A percentile compares a stretch with the other conserved stretches of the same genome.
phyloP scores from a whole-genome alignment of 2,888 invertebrate species.

The Microctonus hyperodae region DNA sequence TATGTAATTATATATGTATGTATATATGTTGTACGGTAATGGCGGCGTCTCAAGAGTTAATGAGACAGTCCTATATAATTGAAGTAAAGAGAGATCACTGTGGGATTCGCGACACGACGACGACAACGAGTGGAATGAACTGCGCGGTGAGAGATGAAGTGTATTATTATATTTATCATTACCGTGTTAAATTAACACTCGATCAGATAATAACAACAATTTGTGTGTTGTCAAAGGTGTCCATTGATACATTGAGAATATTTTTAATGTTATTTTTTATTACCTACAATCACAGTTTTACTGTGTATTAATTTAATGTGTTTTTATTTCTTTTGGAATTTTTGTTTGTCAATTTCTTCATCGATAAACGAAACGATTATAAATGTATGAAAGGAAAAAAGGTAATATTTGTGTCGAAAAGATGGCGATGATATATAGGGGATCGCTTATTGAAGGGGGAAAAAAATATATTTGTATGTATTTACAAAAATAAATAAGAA shows the following conservation, averaged over 20 bases:
- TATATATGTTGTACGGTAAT: conserved; percentile 36
- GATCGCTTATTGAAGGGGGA: background rate
- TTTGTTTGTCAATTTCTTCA: no score
- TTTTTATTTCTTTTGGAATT: background rate
- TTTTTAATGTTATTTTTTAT: background rate
- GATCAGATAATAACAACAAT: conserved; percentile 2
- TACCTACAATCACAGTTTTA: background rate
- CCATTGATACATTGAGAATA: background rate
- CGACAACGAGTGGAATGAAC: conserved; percentile 4
- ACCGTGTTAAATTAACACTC: background rate
- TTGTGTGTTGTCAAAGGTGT: background rate
- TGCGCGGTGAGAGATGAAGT: background rate
- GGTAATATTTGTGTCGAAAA: background rate
- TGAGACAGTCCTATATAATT: conserved; percentile 41
- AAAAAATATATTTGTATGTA: background rate
- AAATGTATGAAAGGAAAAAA: no score
- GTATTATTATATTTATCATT: conserved; percentile 1
- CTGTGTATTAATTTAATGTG: background rate
- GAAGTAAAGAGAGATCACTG: conserved; percentile 5
- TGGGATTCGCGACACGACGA: background rate
- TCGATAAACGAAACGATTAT: background rate
- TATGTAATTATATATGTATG: background rate
- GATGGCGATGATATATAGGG: background rate
- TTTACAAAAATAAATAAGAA: background rate
- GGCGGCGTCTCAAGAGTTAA: conserved; percentile 50